These are phyloP conservation scores for Salvelinus alpinus DNA, from an alignment of 2,113 vertebrate species.

Conservation along the genomic window DNA sequence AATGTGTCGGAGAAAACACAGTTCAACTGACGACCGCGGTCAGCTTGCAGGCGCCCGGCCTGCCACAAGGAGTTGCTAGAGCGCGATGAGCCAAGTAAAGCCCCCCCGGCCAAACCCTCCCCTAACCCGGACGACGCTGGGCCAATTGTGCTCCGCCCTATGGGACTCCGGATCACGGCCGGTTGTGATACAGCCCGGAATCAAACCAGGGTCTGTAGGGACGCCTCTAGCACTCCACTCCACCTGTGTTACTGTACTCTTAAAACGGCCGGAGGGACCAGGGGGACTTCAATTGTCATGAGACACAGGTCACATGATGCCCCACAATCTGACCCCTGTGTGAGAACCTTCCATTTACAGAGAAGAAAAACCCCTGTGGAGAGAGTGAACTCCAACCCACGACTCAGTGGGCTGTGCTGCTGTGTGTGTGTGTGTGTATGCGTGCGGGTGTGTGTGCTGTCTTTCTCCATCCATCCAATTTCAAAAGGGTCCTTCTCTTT, in stretches of 20 bases:
- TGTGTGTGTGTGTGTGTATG: no score
- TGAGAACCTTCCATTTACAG: constrained; percentile 36
- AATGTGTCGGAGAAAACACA: no score
- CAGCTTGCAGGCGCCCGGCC: no score
- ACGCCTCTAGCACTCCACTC: constrained; percentile 19
- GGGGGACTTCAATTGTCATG: constrained; percentile 37
- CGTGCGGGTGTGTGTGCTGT: not conserved
- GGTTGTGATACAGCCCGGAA: no score
- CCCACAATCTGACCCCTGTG: constrained; percentile 45
- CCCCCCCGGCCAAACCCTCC: no score
- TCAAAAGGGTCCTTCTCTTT: not conserved
- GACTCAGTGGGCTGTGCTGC: not conserved
- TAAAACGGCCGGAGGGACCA: constrained; percentile 1
- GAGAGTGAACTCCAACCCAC: constrained; percentile 6
- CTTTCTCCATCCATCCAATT: not conserved
- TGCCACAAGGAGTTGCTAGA: no score
- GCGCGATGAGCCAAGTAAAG: no score
- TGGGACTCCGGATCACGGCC: no score
- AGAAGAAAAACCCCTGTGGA: constrained; percentile 35
- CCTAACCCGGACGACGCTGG: no score
- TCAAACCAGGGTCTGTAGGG: not conserved
- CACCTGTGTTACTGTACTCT: no score
- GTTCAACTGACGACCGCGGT: no score
- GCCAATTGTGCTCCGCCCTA: no score
- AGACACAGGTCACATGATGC: constrained; percentile 43